These are phyloP conservation scores for Zaprionus bogoriensis DNA, from an alignment of 2,888 invertebrate species.

Conservation along the genomic window DNA sequence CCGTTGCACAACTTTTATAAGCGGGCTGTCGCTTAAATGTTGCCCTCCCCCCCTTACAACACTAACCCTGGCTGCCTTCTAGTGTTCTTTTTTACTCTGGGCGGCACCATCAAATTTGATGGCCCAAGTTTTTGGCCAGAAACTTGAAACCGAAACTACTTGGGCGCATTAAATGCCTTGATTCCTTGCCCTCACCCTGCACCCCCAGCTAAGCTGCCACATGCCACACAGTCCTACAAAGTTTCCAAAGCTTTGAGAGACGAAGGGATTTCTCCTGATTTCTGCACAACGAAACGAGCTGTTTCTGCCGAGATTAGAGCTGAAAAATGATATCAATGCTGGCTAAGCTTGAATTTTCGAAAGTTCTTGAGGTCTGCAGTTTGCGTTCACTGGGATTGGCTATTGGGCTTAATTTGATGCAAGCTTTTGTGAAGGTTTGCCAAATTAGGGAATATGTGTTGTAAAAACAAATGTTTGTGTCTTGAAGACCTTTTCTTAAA, in stretches of 20 bases:
- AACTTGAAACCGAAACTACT: constrained; percentile 39
- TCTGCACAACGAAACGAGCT: background rate
- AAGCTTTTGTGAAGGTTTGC: too few relatives aligned
- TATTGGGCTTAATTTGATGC: too few relatives aligned
- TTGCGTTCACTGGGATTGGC: too few relatives aligned
- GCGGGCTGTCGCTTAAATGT: constrained; percentile 13
- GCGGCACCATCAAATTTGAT: constrained; percentile 50
- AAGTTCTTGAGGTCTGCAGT: background rate
- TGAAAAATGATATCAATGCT: background rate
- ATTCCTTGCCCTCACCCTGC: constrained; percentile 2
- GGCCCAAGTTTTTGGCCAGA: constrained; percentile 45
- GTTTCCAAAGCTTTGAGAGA: background rate
- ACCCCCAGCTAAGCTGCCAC: constrained; percentile 9
- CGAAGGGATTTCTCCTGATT: background rate
- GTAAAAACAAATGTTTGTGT: too few relatives aligned
- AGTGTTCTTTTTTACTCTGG: background rate
- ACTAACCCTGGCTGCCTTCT: background rate
- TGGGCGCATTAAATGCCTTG: constrained; percentile 27
- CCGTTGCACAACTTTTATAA: constrained; percentile 18
- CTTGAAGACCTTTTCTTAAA: too few relatives aligned
- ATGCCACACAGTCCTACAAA: constrained; percentile 6
- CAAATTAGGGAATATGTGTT: too few relatives aligned
- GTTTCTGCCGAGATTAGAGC: background rate
- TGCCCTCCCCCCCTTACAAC: background rate
- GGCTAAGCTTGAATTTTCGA: background rate